phyloP scores from a whole-genome alignment of 2,113 vertebrate genomes.

The Gallinago undulata region DNA sequence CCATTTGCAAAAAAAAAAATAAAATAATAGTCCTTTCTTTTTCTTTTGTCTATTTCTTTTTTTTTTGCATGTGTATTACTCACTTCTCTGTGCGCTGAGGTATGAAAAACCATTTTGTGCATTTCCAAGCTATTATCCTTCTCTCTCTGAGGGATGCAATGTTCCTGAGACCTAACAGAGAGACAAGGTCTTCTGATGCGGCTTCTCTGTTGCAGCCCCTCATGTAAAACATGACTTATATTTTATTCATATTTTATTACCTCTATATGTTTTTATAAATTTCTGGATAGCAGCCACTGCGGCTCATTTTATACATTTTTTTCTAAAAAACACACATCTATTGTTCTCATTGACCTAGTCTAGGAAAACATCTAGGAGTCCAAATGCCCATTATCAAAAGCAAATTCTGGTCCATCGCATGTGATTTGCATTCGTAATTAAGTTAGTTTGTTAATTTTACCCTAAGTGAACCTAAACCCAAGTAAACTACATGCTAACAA shows the following conservation, averaged over 20 bases:
- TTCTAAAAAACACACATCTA: accelerated
- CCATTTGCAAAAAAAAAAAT: not conserved
- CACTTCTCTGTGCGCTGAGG: not conserved
- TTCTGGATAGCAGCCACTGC: accelerated
- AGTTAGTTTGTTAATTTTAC: not conserved
- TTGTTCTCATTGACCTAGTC: too few relatives aligned
- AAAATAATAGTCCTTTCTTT: not conserved
- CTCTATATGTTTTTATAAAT: not conserved
- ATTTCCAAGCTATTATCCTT: not conserved
- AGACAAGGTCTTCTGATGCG: not conserved
- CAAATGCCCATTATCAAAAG: conserved; percentile 15
- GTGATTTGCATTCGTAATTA: not conserved
- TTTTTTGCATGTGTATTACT: not conserved
- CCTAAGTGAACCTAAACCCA: not conserved
- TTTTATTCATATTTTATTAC: too few relatives aligned
- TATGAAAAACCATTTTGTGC: not conserved
- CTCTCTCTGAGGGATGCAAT: not conserved
- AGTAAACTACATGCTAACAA: not conserved
- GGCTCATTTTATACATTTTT: not conserved
- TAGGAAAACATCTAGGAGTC: not conserved
- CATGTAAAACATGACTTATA: accelerated
- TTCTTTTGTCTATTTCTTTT: not conserved
- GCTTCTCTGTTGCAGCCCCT: not conserved
- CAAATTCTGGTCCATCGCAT: not conserved
- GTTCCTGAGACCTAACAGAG: accelerated